Base-by-base conservation (phyloP, 2,113 vertebrate genomes). In the Euleptes europaea region DNA sequence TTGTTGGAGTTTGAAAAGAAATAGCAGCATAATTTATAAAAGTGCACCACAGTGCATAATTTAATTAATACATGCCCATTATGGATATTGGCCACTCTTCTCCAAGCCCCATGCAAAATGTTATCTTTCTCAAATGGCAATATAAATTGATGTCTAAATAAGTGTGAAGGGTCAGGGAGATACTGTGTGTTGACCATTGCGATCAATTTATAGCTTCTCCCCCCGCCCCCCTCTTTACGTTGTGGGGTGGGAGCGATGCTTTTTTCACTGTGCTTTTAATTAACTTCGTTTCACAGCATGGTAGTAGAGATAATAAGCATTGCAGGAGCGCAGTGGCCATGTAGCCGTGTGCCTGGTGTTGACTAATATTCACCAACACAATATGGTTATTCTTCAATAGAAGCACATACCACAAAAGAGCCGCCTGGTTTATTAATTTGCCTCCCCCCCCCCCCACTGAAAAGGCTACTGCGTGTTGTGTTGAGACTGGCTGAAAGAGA, bases 251-350 rank as follows among this genome's bases (percentile, higher is more conserved):
- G 80, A 86, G 89, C 63, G 73, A 84, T 90, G 80, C 77, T 90
- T 92, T 91, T 54, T 90, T 78, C 83, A 35, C 92, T 88, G 44
- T 90, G 91, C 92, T 94, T n/a, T 94, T 93, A 93, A 94, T 93
- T 94, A 93, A 91, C 91, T 91, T 42, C 73, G 57, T 92, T 90
- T 93, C 88, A 90, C 76, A 86, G 86, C 2, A 0, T 9, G 1
- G 85, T 85, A 87, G 73, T 86, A 84, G 91, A 93, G 92, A 88
- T 92, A 94, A 94, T 92, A 87, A 90, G 89, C 82, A 65, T 88
- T 89, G 92, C 81, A 92, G 89, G 90, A 93, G 66, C 84, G 75
- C 65, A 77, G 87, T 54, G 89, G 72, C 78, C 15, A 40, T 15
- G 42, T 89, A 91, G 81, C 88, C 89, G 90, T 86, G 88, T 92